Base-by-base conservation (phyloP, 2,113 vertebrate genomes). In the Trematocara marginatum region DNA sequence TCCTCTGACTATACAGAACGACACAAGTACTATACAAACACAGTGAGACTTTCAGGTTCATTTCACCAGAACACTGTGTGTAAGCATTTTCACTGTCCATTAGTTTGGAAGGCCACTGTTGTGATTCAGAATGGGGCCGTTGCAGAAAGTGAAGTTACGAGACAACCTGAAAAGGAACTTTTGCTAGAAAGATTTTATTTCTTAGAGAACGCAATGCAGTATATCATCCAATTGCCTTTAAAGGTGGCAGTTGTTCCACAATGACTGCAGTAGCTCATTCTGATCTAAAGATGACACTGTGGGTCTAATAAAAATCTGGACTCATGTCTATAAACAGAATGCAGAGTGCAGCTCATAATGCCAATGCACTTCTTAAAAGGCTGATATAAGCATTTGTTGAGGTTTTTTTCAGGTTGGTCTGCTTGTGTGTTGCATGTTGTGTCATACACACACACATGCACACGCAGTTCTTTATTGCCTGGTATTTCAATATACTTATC, bases 401-500 rank as follows among this genome's bases (percentile, higher is more conserved):
- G 6, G 1, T 2, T 31, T 69, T 23, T 26, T 71, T 35, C 66
- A 12, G 59, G n/a, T 18, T 40, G 6, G 64, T 78, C 26, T 79
- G 47, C 52, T 64, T 82, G 61, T 57, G 71, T 86, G 66, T 59
- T 74, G 35, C 49, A 85, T 13, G 78, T 84, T 49, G 38, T 66
- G 56, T 83, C 89, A 84, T 91, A 54, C 59, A 56, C 81, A 56
- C 81, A 51, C 66, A 11, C 26, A 1, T 29, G 15, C 42, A n/a
- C 45, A 18, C 0, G 1, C 85, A 35, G 29, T 89, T 85, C 40
- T 92, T 92, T 89, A 93, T 79, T 56, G 86, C 82, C 78, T 45
- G 4, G 31, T 45, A 16, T 76, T 85, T 89, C 76, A 92, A 86
- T 84, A 81, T 40, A 90, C 81, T 86, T 82, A 81, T 26, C 82